Percentiles rank a stretch among this genome's conserved stretches.
phyloP scores from a whole-genome alignment of 2,113 vertebrate genomes.

The Formicarius rufipectus region DNA sequence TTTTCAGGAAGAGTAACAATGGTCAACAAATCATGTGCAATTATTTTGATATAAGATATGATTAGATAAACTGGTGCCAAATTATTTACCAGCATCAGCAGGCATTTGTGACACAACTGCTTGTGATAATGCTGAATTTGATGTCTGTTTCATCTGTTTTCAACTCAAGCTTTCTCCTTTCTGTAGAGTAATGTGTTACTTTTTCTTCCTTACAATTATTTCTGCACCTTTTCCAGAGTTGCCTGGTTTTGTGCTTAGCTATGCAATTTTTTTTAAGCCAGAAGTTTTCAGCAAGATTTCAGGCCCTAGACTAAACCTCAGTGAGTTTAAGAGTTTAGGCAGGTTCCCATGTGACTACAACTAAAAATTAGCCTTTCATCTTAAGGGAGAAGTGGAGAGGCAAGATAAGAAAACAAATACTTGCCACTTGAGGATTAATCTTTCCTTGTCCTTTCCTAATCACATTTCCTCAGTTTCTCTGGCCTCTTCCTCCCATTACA shows the following conservation, averaged over 20 bases:
- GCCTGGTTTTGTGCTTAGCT: neutral
- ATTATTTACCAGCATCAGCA: neutral
- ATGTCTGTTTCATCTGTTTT: neutral
- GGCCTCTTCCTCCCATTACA: neutral
- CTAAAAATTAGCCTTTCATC: neutral
- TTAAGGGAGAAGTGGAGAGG: neutral
- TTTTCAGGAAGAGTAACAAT: neutral
- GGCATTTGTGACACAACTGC: neutral
- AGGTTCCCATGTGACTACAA: neutral
- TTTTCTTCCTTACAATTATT: neutral
- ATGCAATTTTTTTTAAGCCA: neutral
- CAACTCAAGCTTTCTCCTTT: neutral
- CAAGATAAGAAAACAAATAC: neutral
- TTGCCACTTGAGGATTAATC: neutral
- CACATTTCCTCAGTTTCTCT: neutral
- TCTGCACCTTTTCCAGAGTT: neutral
- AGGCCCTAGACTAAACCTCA: neutral
- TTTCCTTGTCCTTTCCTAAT: neutral
- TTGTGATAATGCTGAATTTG: neutral
- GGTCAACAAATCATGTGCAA: neutral
- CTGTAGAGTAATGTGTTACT: neutral
- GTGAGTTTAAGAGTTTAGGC: neutral
- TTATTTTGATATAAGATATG: slow-evolving; percentile 12
- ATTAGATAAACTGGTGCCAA: neutral
- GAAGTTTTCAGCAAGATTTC: neutral